phyloP scores from a whole-genome alignment of 2,113 vertebrate species.

The Odobenus rosmarus region DNA sequence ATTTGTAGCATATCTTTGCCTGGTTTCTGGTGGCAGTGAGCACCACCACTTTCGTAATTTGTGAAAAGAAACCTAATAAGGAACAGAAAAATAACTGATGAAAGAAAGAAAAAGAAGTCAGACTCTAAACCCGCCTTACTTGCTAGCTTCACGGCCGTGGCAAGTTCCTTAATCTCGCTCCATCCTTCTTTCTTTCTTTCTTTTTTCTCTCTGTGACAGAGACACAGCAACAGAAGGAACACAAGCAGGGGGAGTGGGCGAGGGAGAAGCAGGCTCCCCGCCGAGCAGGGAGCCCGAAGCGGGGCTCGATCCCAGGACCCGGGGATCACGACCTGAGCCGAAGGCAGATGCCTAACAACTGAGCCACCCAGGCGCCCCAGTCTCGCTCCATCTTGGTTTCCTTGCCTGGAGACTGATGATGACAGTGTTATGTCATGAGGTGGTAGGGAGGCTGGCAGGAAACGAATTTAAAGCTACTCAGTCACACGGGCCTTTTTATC shows the following conservation, averaged over 20 bases:
- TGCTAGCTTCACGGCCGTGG: background rate
- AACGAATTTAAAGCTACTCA: background rate
- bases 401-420: background rate
- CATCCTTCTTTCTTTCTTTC: too few species aligned
- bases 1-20: background rate
- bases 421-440: background rate
- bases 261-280: too few species aligned
- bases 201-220: too few species aligned
- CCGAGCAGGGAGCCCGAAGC: too few species aligned
- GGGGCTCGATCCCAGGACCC: too few species aligned
- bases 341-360: too few species aligned
- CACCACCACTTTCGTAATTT: background rate
- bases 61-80: slow-evolving; percentile 6
- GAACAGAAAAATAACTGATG: background rate
- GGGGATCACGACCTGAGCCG: too few species aligned
- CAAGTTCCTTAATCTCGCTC: background rate
- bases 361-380: too few species aligned
- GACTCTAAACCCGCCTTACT: background rate
- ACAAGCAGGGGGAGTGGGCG: too few species aligned
- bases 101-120: background rate
- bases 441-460: background rate
- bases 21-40: background rate
- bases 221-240: too few species aligned
- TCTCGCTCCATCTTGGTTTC: background rate
- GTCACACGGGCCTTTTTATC: background rate